phyloP scores from a whole-genome alignment of 2,113 vertebrate species.

The Phylloscopus whistleri region DNA sequence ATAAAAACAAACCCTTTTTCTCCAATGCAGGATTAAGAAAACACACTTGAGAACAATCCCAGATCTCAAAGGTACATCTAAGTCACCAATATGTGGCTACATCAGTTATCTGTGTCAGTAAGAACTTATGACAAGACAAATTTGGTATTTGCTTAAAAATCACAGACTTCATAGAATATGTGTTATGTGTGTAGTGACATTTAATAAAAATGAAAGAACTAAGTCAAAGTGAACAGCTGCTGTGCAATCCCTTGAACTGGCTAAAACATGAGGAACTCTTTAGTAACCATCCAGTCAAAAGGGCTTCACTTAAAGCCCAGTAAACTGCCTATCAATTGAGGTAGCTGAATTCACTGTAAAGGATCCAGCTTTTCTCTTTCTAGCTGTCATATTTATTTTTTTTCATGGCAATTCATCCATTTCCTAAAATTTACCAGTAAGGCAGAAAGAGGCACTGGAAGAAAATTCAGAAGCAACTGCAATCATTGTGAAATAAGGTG shows the following conservation, averaged over 20 bases:
- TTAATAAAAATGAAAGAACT: background rate
- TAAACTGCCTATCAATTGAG: background rate
- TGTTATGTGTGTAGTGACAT: accelerated
- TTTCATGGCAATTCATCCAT: background rate
- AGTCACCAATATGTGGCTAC: background rate
- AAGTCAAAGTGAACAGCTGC: background rate
- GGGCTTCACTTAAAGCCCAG: background rate
- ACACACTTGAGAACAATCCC: background rate
- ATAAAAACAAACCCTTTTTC: background rate
- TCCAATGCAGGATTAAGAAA: background rate
- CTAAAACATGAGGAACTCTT: background rate
- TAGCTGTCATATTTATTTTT: background rate
- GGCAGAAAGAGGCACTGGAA: background rate
- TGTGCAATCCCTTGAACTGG: background rate
- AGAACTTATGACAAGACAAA: background rate
- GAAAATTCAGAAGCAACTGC: background rate
- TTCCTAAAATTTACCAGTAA: background rate
- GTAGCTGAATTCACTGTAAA: background rate
- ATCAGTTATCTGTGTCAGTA: background rate
- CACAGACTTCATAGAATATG: background rate
- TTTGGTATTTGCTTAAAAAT: background rate
- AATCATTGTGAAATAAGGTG: background rate
- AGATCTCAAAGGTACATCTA: background rate
- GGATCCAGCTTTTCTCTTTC: background rate
- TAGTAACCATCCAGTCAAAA: background rate